Conservation (phyloP, 1,140 invertebrate genomes). For the Pantala flavescens region DNA sequence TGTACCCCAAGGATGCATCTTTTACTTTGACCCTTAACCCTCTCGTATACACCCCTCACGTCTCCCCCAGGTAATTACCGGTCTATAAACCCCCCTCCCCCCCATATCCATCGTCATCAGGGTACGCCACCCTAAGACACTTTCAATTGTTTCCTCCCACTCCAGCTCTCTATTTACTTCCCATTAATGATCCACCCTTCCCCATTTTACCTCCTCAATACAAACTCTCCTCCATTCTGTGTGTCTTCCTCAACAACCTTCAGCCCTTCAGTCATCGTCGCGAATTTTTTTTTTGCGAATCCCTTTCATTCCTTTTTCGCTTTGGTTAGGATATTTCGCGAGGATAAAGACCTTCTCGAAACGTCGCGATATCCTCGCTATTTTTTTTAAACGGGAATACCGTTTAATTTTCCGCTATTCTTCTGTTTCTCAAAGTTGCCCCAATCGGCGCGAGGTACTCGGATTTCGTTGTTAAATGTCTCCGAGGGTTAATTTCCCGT, state of each 20-base stretch:
- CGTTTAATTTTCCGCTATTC: too few species aligned
- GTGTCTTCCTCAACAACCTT: neutral
- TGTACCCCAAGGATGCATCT: neutral
- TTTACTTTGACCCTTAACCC: conserved; percentile 5
- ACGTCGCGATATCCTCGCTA: too few species aligned
- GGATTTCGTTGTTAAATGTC: too few species aligned
- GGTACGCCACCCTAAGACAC: neutral
- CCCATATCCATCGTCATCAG: neutral
- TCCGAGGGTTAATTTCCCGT: too few species aligned
- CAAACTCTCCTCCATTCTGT: neutral
- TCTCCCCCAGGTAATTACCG: neutral
- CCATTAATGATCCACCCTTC: neutral
- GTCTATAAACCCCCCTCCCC: neutral
- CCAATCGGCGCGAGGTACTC: too few species aligned
- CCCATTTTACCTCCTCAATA: neutral
- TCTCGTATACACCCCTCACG: neutral
- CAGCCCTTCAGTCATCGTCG: neutral
- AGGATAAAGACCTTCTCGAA: too few species aligned
- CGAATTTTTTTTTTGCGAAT: neutral
- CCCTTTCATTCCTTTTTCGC: neutral
- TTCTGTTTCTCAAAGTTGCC: too few species aligned
- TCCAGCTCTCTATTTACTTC: neutral
- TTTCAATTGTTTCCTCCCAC: conserved; percentile 5
- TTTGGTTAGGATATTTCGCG: too few species aligned
- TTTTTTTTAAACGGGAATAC: too few species aligned